These are phyloP conservation scores for Hucho hucho DNA, from an alignment of 2,113 vertebrate genomes.

Conservation along the genomic window DNA sequence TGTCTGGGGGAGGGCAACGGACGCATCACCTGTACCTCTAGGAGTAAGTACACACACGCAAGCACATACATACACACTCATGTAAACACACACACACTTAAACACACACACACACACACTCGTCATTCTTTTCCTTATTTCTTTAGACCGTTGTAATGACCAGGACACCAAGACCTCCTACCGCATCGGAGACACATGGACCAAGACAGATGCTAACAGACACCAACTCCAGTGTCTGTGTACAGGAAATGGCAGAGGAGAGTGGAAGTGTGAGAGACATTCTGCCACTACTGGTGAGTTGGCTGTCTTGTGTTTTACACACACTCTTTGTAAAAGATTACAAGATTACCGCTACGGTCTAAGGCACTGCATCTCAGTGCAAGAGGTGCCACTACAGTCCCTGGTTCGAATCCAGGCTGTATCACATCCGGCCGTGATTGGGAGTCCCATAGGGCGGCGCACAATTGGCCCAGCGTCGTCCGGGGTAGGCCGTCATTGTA, in stretches of 20 bases:
- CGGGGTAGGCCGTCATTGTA: too few species aligned
- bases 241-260: constrained; percentile 89
- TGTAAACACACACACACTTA: neutral
- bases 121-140: neutral
- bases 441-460: too few species aligned
- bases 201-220: constrained; percentile 81
- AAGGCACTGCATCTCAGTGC: too few species aligned
- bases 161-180: constrained; percentile 85
- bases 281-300: constrained; percentile 68
- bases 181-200: constrained; percentile 92
- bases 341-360: too few species aligned
- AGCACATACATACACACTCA: neutral
- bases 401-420: too few species aligned
- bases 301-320: constrained; percentile 12
- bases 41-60: constrained; percentile 77
- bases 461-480: too few species aligned
- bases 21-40: constrained; percentile 91
- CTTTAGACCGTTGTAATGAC: constrained; percentile 92
- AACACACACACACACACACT: neutral
- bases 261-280: constrained; percentile 92
- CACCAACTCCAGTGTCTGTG: constrained; percentile 86
- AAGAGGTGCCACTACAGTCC: too few species aligned
- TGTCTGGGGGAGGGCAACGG: constrained; percentile 94
- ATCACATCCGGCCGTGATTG: too few species aligned
- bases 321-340: neutral